Evolutionary conservation across 2,797 vertebrate species (phyloP).

Genomic region (Enteromius anoplus): DNA sequence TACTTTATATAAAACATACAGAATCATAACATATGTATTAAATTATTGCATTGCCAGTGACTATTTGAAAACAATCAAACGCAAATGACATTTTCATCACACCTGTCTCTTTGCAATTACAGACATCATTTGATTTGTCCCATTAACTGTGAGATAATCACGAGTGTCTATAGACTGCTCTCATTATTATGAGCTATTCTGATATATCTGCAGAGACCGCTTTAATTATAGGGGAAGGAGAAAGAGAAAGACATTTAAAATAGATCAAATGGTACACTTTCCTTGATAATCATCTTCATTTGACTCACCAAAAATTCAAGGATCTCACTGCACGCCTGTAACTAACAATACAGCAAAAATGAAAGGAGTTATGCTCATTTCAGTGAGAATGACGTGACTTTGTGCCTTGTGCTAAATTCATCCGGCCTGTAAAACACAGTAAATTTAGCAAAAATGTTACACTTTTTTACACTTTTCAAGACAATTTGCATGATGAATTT

Average conservation of each 20-base stretch:
- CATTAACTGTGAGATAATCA: constrained; percentile 38
- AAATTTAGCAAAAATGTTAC: neutral
- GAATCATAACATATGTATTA: neutral
- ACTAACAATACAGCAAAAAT: neutral
- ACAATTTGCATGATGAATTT: neutral
- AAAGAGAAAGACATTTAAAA: constrained; percentile 44
- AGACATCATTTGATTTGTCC: constrained; percentile 18
- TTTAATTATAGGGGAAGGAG: constrained; percentile 47
- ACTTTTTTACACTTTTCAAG: too few relatives aligned
- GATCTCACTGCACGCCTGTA: neutral
- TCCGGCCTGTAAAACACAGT: neutral
- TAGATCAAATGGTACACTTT: constrained; percentile 50
- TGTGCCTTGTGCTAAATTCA: constrained; percentile 22
- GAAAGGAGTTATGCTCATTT: neutral
- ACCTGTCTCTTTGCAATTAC: constrained; percentile 27
- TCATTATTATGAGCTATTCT: constrained; percentile 48
- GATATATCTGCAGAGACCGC: constrained; percentile 42
- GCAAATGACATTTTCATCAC: constrained; percentile 6
- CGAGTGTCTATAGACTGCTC: constrained; percentile 32
- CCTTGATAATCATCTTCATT: constrained; percentile 36
- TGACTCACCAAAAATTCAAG: constrained; percentile 2
- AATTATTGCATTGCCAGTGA: constrained; percentile 1
- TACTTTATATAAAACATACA: constrained; percentile 17
- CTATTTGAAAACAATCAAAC: constrained; percentile 14
- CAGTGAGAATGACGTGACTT: neutral